These are phyloP conservation scores for Uloborus plumipes DNA, from an alignment of 2,888 invertebrate species.

Conservation along the genomic window DNA sequence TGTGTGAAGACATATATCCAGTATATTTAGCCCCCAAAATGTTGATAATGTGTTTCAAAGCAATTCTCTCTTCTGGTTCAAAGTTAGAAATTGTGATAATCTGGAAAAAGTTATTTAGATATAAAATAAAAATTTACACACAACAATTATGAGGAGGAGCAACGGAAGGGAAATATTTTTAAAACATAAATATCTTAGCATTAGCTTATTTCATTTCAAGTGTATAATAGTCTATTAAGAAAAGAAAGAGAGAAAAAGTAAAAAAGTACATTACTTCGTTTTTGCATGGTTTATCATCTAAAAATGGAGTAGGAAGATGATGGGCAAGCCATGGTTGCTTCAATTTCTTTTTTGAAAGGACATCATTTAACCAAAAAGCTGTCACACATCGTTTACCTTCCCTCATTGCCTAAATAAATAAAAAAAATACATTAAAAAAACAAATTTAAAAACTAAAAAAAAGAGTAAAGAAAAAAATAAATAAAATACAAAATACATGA, in stretches of 20 bases:
- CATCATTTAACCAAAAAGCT: conserved; percentile 92
- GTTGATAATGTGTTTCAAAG: conserved; percentile 86
- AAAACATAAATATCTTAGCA: no score
- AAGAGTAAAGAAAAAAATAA: background rate
- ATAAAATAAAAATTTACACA: conserved; percentile 12
- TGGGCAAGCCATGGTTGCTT: conserved; percentile 93
- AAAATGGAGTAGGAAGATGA: conserved; percentile 82
- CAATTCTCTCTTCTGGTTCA: conserved; percentile 84
- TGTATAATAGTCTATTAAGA: no score
- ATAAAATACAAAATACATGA: background rate
- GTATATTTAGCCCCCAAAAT: conserved; percentile 88
- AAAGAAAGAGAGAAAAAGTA: no score
- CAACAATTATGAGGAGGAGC: conserved; percentile 7
- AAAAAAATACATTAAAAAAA: background rate
- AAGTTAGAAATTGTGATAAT: conserved; percentile 91
- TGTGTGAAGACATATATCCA: conserved; percentile 74
- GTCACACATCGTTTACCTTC: conserved; percentile 83
- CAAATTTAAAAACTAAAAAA: conserved; percentile 1
- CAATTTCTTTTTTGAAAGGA: conserved; percentile 86
- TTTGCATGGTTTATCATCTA: conserved; percentile 71
- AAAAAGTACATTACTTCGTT: conserved; percentile 71
- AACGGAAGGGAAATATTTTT: background rate
- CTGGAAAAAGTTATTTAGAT: conserved; percentile 68
- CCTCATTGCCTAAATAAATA: conserved; percentile 73
- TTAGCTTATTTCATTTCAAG: no score